phyloP scores from a whole-genome alignment of 2,797 vertebrate species.

The Poecilia picta region DNA sequence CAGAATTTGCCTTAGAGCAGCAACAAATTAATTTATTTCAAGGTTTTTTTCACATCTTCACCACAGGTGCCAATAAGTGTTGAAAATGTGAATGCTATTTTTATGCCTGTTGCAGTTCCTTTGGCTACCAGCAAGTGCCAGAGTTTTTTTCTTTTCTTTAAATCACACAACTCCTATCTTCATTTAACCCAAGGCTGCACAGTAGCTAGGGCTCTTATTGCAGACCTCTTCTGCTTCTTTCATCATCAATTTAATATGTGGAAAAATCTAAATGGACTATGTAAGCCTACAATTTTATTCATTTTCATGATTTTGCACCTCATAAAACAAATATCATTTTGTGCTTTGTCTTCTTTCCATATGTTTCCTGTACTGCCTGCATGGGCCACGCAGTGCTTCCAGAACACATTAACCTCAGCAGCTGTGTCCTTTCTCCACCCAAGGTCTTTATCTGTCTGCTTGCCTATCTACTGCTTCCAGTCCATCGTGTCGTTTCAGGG shows the following conservation, averaged over 20 bases:
- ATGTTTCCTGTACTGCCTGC: constrained; percentile 1
- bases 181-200: not conserved
- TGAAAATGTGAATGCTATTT: not conserved
- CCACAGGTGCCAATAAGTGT: not conserved
- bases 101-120: not conserved
- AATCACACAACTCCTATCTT: not conserved
- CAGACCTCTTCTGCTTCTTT: not conserved
- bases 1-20: not conserved
- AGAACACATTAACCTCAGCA: constrained; percentile 45
- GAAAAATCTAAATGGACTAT: not conserved
- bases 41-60: not conserved
- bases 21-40: not conserved
- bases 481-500: constrained; percentile 63
- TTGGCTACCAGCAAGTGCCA: not conserved
- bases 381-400: constrained; percentile 24
- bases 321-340: not conserved
- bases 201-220: not conserved
- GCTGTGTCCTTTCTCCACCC: constrained; percentile 39
- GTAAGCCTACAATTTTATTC: not conserved
- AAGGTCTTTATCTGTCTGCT: constrained; percentile 45
- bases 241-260: not conserved
- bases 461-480: constrained; percentile 45
- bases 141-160: not conserved
- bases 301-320: not conserved
- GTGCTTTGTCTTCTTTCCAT: not conserved